These are phyloP conservation scores for Leucoraja erinaceus DNA, from an alignment of 2,113 vertebrate species.

Conservation along the genomic window DNA sequence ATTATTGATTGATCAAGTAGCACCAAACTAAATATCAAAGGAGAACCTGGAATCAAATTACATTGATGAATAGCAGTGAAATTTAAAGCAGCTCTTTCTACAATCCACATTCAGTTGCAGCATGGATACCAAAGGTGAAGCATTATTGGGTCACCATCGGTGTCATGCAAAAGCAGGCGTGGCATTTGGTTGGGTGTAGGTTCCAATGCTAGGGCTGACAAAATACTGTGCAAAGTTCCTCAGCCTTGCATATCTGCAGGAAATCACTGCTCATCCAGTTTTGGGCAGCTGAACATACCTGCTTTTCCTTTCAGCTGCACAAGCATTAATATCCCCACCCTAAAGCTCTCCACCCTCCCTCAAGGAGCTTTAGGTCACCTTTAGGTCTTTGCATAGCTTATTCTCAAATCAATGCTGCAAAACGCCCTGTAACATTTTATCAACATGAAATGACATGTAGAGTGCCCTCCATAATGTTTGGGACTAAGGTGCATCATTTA, in stretches of 20 bases:
- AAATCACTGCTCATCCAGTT: background rate
- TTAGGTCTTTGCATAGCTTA: background rate
- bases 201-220: background rate
- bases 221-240: too few species aligned
- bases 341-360: background rate
- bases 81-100: background rate
- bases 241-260: background rate
- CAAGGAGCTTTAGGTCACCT: background rate
- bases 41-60: slow-evolving; percentile 9
- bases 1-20: background rate
- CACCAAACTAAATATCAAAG: background rate
- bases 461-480: too few species aligned
- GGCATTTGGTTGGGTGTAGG: background rate
- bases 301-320: background rate
- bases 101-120: background rate
- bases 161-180: background rate
- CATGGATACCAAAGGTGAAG: background rate
- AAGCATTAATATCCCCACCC: background rate
- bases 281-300: background rate
- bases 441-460: background rate
- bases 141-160: too few species aligned
- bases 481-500: too few species aligned
- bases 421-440: background rate
- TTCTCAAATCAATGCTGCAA: background rate
- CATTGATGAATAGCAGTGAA: slow-evolving; percentile 1